phyloP scores from a whole-genome alignment of 2,797 vertebrate species.

The Aphelocoma californica region DNA sequence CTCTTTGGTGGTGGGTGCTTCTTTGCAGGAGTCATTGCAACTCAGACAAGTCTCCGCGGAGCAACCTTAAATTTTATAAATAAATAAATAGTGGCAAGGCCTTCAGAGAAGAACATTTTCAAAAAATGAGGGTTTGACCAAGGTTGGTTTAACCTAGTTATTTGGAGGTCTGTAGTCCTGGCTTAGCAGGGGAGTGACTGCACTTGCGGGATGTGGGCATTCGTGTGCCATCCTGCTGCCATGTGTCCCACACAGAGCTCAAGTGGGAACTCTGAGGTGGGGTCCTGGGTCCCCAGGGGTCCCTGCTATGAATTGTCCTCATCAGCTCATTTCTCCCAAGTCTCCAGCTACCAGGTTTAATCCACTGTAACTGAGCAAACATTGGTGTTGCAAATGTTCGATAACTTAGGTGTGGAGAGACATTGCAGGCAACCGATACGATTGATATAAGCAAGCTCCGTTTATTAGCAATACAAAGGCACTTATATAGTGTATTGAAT shows the following conservation, averaged over 20 bases:
- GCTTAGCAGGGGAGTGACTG: not conserved
- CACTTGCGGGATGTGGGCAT: accelerated
- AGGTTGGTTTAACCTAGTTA: not conserved
- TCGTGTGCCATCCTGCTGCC: not conserved
- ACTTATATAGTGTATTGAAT: too few species aligned
- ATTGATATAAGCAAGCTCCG: too few species aligned
- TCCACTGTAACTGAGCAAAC: not conserved
- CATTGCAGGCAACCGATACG: too few species aligned
- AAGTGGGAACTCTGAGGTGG: accelerated
- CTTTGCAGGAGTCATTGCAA: not conserved
- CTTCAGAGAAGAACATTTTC: not conserved
- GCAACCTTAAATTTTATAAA: not conserved
- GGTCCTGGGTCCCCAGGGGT: not conserved
- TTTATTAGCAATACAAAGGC: too few species aligned
- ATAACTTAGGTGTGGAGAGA: too few species aligned
- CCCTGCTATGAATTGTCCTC: not conserved
- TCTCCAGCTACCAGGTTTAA: not conserved
- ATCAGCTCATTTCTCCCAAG: not conserved
- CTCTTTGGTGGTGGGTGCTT: not conserved
- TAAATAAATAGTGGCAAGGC: not conserved
- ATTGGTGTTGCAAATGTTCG: not conserved
- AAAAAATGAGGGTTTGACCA: not conserved
- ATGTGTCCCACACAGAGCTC: not conserved
- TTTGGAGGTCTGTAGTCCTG: not conserved
- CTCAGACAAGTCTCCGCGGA: not conserved